phyloP scores from a whole-genome alignment of 2,888 invertebrate species.

The Autographa gamma region DNA sequence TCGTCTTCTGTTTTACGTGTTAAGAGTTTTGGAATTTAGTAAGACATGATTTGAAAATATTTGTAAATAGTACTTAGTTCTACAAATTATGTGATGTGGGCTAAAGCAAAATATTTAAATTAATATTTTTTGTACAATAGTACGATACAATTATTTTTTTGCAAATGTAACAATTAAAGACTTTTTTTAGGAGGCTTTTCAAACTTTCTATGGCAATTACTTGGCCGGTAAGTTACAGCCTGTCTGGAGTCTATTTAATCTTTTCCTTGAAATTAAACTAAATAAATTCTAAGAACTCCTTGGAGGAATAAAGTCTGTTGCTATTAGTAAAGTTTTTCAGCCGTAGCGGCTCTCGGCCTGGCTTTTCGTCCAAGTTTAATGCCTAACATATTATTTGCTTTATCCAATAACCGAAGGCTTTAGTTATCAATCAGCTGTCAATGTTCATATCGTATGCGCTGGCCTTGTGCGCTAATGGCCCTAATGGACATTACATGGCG shows the following conservation, averaged over 20 bases:
- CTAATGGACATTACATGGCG: constrained; percentile 20
- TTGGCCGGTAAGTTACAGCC: neutral
- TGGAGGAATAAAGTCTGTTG: neutral
- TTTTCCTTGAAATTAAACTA: neutral
- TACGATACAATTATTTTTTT: too few species aligned
- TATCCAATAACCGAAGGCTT: neutral
- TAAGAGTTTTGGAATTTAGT: too few species aligned
- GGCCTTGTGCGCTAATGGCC: constrained; percentile 10
- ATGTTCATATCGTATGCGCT: constrained; percentile 14
- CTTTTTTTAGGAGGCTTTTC: neutral
- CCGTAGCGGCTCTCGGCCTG: neutral
- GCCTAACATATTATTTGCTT: neutral
- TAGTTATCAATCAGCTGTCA: constrained; percentile 22
- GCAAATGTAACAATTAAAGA: too few species aligned
- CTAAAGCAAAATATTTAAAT: too few species aligned
- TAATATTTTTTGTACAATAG: too few species aligned
- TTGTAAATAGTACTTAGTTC: too few species aligned
- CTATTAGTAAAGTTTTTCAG: neutral
- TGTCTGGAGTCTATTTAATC: neutral
- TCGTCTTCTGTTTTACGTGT: too few species aligned
- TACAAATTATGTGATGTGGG: too few species aligned
- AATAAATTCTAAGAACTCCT: neutral
- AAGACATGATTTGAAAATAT: too few species aligned
- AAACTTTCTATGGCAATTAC: neutral
- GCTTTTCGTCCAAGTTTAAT: neutral